A percentile compares a stretch with the other conserved stretches of the same genome.
Evolutionary conservation across 2,113 vertebrate genomes (phyloP).

Genomic region (Planiliza haematocheilus): DNA sequence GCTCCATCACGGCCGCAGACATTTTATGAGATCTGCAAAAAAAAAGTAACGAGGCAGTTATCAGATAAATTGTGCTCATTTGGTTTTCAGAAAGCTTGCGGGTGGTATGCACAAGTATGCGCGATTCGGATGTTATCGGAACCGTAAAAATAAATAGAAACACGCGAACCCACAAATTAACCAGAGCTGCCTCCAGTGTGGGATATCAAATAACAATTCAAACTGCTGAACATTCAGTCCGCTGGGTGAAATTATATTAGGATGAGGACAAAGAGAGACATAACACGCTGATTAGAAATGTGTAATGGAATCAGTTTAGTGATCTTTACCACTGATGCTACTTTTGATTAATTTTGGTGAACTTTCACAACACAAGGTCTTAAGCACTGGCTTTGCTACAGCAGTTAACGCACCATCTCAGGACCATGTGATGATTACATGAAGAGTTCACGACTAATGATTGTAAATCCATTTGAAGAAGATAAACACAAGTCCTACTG

Average conservation of each 20-base stretch:
- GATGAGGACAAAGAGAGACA: conserved; percentile 47
- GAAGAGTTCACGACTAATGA: conserved; percentile 75
- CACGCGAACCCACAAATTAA: conserved; percentile 36
- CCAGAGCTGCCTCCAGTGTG: conserved; percentile 19
- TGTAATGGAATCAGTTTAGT: conserved; percentile 19
- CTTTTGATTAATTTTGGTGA: conserved; percentile 5
- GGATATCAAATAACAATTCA: conserved; percentile 45
- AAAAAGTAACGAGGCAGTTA: conserved; percentile 34
- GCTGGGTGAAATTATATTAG: conserved; percentile 45
- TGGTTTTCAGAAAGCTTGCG: conserved; percentile 7
- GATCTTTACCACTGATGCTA: conserved; percentile 1
- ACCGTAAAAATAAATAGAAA: conserved; percentile 44
- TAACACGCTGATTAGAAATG: conserved; percentile 34
- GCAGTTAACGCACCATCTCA: conserved; percentile 30
- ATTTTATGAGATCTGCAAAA: conserved; percentile 21
- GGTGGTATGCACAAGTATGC: conserved; percentile 18
- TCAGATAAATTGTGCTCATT: conserved; percentile 41
- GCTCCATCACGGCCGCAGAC: conserved; percentile 46
- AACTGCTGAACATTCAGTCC: conserved; percentile 34
- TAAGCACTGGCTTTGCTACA: too few relatives aligned
- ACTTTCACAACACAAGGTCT: neutral
- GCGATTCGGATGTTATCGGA: conserved; percentile 44
- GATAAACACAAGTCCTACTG: conserved; percentile 47
- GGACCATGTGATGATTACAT: conserved; percentile 61
- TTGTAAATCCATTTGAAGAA: conserved; percentile 62